Percentiles rank a stretch among this genome's conserved stretches.
Conservation (phyloP, 1,140 invertebrate species). For the Drosophila carrolli region DNA sequence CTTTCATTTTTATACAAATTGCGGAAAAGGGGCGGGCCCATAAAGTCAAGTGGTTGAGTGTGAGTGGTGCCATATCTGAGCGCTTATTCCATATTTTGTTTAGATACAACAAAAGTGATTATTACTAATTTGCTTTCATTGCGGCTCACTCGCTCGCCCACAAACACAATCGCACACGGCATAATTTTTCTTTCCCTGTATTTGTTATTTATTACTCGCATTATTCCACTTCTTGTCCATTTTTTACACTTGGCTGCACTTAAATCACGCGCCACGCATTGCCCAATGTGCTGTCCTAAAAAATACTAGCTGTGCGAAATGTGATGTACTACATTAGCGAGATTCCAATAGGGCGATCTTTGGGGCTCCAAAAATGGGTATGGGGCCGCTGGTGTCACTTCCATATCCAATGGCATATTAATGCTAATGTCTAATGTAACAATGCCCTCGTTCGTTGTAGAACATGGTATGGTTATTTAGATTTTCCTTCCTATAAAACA, state of each 20-base stretch:
- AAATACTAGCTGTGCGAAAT: constrained; percentile 28
- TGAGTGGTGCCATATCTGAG: constrained; percentile 35
- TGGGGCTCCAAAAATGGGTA: constrained; percentile 42
- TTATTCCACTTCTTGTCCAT: constrained; percentile 48
- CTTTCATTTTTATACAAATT: constrained; percentile 72
- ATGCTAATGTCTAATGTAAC: constrained; percentile 60
- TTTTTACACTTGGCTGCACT: constrained; percentile 75
- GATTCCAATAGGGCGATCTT: constrained; percentile 19
- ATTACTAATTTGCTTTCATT: constrained; percentile 79
- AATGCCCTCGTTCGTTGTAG: background rate
- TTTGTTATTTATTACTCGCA: constrained; percentile 58
- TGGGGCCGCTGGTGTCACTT: constrained; percentile 26
- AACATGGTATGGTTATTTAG: background rate
- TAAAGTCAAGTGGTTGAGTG: constrained; percentile 5
- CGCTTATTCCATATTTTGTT: constrained; percentile 65
- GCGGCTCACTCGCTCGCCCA: constrained; percentile 33
- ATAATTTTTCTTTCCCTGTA: constrained; percentile 39
- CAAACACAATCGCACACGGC: constrained; percentile 28
- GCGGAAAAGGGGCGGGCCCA: constrained; percentile 25
- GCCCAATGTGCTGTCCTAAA: constrained; percentile 42
- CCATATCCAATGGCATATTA: constrained; percentile 29
- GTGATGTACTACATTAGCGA: constrained; percentile 7
- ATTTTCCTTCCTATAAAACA: constrained; percentile 5
- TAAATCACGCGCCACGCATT: constrained; percentile 66
- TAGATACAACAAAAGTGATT: constrained; percentile 77